Conservation (phyloP, 2,113 vertebrate genomes). For the Chauna torquata region DNA sequence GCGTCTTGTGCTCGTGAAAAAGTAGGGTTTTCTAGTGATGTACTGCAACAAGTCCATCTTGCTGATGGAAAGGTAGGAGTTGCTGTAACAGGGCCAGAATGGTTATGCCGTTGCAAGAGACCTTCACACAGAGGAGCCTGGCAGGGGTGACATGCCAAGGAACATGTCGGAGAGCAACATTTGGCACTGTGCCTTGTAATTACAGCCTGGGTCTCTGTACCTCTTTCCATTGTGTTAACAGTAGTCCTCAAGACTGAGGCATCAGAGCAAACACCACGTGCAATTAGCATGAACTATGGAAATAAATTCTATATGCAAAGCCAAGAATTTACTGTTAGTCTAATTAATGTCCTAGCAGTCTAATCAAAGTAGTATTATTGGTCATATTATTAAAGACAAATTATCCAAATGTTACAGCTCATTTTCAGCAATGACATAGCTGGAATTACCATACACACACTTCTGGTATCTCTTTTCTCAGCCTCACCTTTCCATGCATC, state of each 20-base stretch:
- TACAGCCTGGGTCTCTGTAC: background rate
- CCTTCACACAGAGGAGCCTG: background rate
- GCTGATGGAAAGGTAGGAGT: background rate
- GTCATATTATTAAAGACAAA: background rate
- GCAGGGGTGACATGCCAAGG: background rate
- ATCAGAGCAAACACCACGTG: background rate
- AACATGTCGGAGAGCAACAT: background rate
- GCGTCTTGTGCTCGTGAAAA: background rate
- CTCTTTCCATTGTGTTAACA: background rate
- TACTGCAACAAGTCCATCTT: background rate
- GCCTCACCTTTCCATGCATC: background rate
- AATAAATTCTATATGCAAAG: background rate
- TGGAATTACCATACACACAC: rapidly evolving
- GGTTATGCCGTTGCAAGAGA: background rate
- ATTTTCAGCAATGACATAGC: background rate
- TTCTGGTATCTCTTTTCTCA: background rate
- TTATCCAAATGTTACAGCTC: background rate
- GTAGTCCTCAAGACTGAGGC: background rate
- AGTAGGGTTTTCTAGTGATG: background rate
- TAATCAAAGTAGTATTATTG: background rate
- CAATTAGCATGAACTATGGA: background rate
- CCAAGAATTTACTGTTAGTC: background rate
- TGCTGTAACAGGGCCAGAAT: background rate
- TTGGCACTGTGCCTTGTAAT: background rate
- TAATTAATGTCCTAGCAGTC: background rate